Percentiles rank a stretch among this genome's conserved stretches.
Evolutionary conservation across 2,888 invertebrate genomes (phyloP).

Genomic region (Helobdella robusta): DNA sequence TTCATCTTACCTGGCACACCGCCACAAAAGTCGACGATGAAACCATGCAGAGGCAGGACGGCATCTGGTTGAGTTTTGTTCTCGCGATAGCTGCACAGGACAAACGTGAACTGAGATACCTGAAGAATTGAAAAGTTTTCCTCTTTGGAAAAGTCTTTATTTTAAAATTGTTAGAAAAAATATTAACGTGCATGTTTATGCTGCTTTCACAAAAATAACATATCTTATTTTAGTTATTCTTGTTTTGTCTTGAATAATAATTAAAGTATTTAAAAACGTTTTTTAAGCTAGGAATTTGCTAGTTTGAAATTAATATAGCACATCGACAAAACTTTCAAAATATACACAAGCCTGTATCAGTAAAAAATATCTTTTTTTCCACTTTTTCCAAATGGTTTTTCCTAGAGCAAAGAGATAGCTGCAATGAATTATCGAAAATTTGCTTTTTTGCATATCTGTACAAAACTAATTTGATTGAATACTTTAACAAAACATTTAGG

Average conservation of each 20-base stretch:
- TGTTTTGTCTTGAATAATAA: no score
- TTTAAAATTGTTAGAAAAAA: no score
- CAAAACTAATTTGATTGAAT: not conserved
- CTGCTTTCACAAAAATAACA: no score
- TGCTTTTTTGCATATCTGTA: not conserved
- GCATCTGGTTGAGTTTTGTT: conserved; percentile 6
- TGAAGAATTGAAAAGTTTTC: not conserved
- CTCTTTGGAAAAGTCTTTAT: no score
- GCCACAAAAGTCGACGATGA: conserved; percentile 20
- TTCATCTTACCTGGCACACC: not conserved
- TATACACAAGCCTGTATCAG: conserved; percentile 3
- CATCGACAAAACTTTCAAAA: not conserved
- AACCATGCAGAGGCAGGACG: not conserved
- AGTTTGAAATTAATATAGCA: not conserved
- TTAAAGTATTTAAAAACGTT: not conserved
- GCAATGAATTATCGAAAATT: not conserved
- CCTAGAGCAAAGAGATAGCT: conserved; percentile 14
- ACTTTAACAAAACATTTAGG: no score
- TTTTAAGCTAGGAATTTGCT: not conserved
- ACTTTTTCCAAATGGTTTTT: conserved; percentile 22
- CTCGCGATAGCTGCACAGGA: conserved; percentile 17
- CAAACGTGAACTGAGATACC: conserved; percentile 26
- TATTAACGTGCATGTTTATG: no score
- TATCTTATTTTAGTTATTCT: no score
- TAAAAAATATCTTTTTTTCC: conserved; percentile 24